Percentiles rank a stretch among this genome's conserved stretches.
phyloP scores from a whole-genome alignment of 2,113 vertebrate species.

The Cepphus grylle region DNA sequence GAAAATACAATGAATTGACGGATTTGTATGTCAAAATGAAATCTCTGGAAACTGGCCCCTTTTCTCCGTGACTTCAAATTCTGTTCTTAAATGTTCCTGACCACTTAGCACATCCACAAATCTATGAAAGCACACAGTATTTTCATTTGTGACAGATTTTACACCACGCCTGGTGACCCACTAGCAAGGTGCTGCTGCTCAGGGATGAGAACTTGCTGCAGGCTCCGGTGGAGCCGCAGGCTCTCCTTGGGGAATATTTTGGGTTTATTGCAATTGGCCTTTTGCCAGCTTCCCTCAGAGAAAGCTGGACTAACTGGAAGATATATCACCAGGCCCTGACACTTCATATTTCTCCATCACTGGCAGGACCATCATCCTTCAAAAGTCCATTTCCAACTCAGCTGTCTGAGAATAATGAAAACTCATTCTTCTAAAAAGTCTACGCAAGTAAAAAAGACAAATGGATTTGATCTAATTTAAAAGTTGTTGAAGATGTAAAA shows the following conservation, averaged over 20 bases:
- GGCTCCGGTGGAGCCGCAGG: background rate
- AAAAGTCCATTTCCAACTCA: conserved; percentile 57
- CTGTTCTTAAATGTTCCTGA: background rate
- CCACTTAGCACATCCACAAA: background rate
- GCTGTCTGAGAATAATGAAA: conserved; percentile 48
- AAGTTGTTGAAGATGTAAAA: conserved; percentile 22
- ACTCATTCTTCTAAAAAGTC: background rate
- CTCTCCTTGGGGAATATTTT: background rate
- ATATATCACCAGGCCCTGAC: conserved; percentile 20
- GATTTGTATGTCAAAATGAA: background rate
- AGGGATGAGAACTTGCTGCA: background rate
- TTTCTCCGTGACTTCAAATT: background rate
- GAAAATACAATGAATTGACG: background rate
- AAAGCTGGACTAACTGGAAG: background rate
- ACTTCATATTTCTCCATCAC: conserved; percentile 39
- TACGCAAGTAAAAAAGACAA: conserved; percentile 9
- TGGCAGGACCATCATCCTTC: conserved; percentile 33
- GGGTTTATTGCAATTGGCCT: background rate
- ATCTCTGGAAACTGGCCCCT: background rate
- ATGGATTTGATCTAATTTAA: background rate
- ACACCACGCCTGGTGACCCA: fast-evolving
- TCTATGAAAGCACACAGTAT: fast-evolving
- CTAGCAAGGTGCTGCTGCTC: too few relatives aligned
- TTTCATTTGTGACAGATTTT: background rate
- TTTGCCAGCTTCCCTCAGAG: conserved; percentile 16